These are phyloP conservation scores for Liasis olivaceus DNA, from an alignment of 2,797 vertebrate species.

Conservation along the genomic window DNA sequence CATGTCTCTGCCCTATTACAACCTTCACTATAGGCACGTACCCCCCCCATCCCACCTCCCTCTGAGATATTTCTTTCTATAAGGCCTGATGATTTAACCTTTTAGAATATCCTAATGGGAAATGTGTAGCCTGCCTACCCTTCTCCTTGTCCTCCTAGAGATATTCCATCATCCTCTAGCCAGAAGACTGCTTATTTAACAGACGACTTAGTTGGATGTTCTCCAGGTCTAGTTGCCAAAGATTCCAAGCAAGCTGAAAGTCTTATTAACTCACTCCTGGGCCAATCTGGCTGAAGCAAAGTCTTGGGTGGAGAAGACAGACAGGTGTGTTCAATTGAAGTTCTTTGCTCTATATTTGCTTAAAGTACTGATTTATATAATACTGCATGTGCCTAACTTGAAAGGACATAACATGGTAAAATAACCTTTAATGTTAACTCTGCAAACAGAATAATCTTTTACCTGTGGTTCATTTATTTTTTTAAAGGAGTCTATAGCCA, in stretches of 20 bases:
- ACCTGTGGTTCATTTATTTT: not conserved
- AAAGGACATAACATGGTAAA: not conserved
- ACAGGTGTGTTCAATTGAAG: not conserved
- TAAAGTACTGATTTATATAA: not conserved
- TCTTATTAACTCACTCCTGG: not conserved
- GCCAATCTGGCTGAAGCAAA: not conserved
- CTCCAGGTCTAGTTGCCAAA: not conserved
- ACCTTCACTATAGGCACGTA: not conserved
- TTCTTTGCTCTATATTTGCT: not conserved
- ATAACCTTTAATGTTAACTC: not conserved
- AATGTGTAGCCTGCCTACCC: not conserved
- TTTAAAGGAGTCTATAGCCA: not conserved
- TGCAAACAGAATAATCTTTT: not conserved
- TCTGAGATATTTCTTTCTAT: not conserved
- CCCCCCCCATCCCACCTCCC: not conserved
- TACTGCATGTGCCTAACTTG: not conserved
- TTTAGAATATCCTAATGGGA: not conserved
- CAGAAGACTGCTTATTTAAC: not conserved
- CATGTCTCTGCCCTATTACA: not conserved
- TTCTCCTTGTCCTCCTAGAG: not conserved
- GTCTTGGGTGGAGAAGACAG: no score
- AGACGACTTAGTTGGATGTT: not conserved
- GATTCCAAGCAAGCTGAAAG: not conserved
- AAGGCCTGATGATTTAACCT: not conserved
- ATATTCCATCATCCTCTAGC: not conserved